phyloP scores from a whole-genome alignment of 2,113 vertebrate species.

The Vimba vimba region DNA sequence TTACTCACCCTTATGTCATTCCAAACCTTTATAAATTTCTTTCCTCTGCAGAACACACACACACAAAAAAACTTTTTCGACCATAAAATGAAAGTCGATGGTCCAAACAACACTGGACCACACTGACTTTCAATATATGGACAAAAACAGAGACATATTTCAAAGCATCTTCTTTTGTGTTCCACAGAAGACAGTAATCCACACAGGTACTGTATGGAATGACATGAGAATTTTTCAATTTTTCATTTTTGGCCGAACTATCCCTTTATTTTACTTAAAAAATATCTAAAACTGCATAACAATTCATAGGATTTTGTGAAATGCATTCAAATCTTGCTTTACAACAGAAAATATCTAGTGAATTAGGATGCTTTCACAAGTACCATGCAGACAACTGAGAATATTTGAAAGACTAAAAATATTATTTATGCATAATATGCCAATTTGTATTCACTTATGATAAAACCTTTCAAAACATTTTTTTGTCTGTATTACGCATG shows the following conservation, averaged over 20 bases:
- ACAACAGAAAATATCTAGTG: not conserved
- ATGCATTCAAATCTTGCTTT: not conserved
- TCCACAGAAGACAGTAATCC: not conserved
- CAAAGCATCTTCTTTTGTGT: not conserved
- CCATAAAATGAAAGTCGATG: not conserved
- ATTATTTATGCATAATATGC: not conserved
- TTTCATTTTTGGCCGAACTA: not conserved
- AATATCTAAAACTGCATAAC: not conserved
- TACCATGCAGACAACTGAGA: constrained; percentile 28
- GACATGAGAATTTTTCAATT: not conserved
- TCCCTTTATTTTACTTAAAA: not conserved
- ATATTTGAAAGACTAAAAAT: constrained; percentile 17
- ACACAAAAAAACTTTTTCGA: too few relatives aligned
- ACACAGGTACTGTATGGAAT: not conserved
- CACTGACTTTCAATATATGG: not conserved
- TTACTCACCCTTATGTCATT: not conserved
- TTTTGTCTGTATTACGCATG: not conserved
- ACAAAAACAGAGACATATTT: not conserved
- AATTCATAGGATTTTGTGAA: not conserved
- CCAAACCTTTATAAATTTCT: not conserved
- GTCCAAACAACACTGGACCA: too few relatives aligned
- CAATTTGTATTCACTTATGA: not conserved
- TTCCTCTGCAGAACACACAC: not conserved
- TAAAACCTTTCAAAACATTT: constrained; percentile 46
- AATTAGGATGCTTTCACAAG: not conserved